Evolutionary conservation across 2,113 vertebrate genomes (phyloP).

Genomic region (Cervus canadensis): DNA sequence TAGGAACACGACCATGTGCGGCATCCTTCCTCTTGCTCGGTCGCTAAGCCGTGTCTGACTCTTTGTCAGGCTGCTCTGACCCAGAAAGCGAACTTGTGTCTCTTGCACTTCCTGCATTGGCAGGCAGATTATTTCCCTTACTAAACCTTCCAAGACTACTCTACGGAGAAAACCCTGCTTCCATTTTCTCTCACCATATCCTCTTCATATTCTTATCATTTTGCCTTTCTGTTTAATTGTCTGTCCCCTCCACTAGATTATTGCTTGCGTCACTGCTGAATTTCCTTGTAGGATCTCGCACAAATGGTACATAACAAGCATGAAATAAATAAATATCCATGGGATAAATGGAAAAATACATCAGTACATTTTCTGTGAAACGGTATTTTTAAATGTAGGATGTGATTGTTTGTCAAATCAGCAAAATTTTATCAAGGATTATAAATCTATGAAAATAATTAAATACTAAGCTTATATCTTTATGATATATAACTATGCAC

Average conservation of each 20-base stretch:
- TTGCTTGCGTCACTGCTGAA: background rate
- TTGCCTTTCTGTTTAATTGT: background rate
- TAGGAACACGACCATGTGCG: background rate
- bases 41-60: accelerated
- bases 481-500: background rate
- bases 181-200: background rate
- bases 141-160: background rate
- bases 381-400: background rate
- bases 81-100: background rate
- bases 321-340: background rate
- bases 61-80: background rate
- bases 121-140: background rate
- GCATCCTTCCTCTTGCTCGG: background rate
- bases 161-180: background rate
- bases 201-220: background rate
- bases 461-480: background rate
- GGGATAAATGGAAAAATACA: background rate
- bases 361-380: background rate
- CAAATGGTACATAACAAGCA: background rate
- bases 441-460: background rate
- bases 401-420: background rate
- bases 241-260: background rate
- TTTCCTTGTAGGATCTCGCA: background rate
- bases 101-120: background rate
- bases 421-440: background rate